Percentiles rank a stretch among this genome's conserved stretches.
Conservation (phyloP, 2,113 vertebrate genomes). For the Anguilla rostrata region DNA sequence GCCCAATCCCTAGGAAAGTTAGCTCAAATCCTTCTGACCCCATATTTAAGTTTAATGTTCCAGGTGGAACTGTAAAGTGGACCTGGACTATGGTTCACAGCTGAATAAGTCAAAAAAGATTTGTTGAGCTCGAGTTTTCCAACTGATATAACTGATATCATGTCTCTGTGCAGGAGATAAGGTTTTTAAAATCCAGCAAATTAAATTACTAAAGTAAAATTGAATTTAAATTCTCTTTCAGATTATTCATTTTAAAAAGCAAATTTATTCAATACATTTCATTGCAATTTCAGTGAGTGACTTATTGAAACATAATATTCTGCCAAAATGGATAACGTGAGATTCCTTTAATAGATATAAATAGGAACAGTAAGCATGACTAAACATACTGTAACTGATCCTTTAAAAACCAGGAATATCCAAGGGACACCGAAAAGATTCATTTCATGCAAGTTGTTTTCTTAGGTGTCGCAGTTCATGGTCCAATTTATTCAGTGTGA, state of each 20-base stretch:
- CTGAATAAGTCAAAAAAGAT: slow-evolving; percentile 47
- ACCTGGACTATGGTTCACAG: neutral
- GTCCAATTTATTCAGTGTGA: neutral
- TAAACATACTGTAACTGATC: neutral
- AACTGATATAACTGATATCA: neutral
- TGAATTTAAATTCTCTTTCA: neutral
- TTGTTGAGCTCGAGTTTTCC: neutral
- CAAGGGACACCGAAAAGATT: neutral
- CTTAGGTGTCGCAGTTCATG: neutral
- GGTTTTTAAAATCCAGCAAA: slow-evolving; percentile 4
- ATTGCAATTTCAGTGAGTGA: neutral
- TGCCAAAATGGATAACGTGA: neutral
- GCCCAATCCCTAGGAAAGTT: slow-evolving; percentile 50
- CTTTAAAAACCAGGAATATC: neutral
- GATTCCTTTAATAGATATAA: neutral
- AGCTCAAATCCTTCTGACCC: slow-evolving; percentile 40
- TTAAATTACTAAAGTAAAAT: slow-evolving; percentile 4
- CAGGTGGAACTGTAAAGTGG: neutral
- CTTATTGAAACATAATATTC: neutral
- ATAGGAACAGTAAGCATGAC: neutral
- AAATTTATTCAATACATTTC: neutral
- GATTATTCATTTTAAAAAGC: neutral
- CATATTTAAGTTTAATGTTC: slow-evolving; percentile 38
- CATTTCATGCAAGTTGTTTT: neutral
- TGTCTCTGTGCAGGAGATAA: neutral